These are phyloP conservation scores for Zaprionus capensis DNA, from an alignment of 1,140 invertebrate species.

Conservation along the genomic window DNA sequence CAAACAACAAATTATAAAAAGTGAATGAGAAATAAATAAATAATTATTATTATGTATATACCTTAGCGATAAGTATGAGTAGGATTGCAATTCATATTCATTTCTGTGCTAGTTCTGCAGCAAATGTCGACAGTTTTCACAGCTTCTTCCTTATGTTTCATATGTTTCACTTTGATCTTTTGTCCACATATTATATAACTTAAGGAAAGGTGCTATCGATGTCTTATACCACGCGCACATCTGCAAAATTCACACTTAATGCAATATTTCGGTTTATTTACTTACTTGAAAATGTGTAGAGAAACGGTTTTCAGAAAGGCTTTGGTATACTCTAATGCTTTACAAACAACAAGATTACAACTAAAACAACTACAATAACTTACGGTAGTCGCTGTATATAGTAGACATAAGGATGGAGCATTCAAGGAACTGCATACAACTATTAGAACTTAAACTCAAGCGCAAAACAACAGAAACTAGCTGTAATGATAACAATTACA, in stretches of 20 bases:
- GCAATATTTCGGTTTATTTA: conserved; percentile 2
- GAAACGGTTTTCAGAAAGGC: conserved; percentile 75
- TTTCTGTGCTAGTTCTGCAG: conserved; percentile 2
- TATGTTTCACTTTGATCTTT: conserved; percentile 26
- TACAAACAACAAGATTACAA: conserved; percentile 66
- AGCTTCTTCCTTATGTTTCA: conserved; percentile 38
- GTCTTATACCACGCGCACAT: conserved; percentile 59
- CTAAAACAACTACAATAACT: conserved; percentile 41
- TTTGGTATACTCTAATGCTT: conserved; percentile 84
- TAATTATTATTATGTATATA: conserved; percentile 42
- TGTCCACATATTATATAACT: conserved; percentile 32
- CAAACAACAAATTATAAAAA: conserved; percentile 20
- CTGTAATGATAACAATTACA: conserved; percentile 3
- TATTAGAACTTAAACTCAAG: conserved; percentile 59
- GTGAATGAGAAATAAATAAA: not conserved
- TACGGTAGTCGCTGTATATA: conserved; percentile 55
- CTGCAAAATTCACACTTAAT: conserved; percentile 25
- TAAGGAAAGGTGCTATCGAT: conserved; percentile 74
- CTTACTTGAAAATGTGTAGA: conserved; percentile 23
- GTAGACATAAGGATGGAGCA: conserved; percentile 52
- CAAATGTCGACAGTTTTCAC: conserved; percentile 15
- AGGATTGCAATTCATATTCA: conserved; percentile 11
- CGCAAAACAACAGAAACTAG: conserved; percentile 69
- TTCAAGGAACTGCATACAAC: conserved; percentile 65
- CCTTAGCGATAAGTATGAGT: conserved; percentile 17